phyloP scores from a whole-genome alignment of 1,140 invertebrate genomes.

The Euura saliciscinereae region DNA sequence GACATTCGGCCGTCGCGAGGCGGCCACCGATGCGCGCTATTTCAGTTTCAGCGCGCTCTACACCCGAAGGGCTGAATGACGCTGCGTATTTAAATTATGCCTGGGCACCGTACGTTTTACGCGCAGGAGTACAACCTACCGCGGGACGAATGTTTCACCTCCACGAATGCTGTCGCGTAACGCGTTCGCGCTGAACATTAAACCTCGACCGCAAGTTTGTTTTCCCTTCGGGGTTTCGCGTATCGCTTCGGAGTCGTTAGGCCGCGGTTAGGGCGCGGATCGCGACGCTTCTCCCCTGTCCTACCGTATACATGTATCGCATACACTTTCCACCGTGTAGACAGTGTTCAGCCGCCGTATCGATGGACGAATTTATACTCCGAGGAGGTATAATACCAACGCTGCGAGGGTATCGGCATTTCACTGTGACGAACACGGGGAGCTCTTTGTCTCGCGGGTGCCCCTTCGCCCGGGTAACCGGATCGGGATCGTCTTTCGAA shows the following conservation, averaged over 20 bases:
- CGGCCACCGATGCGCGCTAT: neutral
- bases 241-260: neutral
- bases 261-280: neutral
- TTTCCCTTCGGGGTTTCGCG: neutral
- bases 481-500: neutral
- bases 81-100: no score
- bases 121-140: no score
- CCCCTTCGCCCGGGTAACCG: neutral
- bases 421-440: neutral
- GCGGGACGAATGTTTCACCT: no score
- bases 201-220: neutral
- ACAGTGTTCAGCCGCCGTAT: no score
- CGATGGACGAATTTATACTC: no score
- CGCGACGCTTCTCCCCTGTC: neutral
- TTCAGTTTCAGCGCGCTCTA: no score
- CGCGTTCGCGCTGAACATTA: neutral
- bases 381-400: neutral
- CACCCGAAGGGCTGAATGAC: no score
- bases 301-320: no score
- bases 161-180: neutral
- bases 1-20: conserved; percentile 28
- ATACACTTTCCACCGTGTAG: no score
- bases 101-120: no score
- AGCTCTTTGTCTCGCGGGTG: neutral
- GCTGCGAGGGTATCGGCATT: neutral